Percentiles rank a stretch among this genome's conserved stretches.
These are phyloP conservation scores for Campoplex nolae DNA, from an alignment of 2,888 invertebrate genomes.

Conservation along the genomic window DNA sequence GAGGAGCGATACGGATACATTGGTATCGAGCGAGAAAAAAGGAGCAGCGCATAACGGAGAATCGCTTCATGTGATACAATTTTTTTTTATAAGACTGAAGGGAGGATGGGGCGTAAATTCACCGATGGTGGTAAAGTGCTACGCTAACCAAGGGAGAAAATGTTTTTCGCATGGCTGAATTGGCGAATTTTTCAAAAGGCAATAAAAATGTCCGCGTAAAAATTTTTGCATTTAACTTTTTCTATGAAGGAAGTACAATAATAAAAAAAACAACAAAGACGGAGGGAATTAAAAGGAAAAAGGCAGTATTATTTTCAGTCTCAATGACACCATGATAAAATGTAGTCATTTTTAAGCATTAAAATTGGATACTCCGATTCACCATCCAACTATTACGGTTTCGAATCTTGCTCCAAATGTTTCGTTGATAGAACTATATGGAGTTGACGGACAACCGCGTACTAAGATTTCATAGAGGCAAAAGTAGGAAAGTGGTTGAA, in stretches of 20 bases:
- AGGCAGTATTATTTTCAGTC: background rate
- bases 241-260: background rate
- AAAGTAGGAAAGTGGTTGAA: background rate
- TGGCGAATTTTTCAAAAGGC: slow-evolving; percentile 78
- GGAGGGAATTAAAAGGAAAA: background rate
- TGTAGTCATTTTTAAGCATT: background rate
- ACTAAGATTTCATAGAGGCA: slow-evolving; percentile 53
- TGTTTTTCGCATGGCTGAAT: slow-evolving; percentile 49
- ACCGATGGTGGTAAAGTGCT: slow-evolving; percentile 69
- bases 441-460: slow-evolving; percentile 67
- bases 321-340: background rate
- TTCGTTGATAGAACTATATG: slow-evolving; percentile 62
- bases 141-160: slow-evolving; percentile 51
- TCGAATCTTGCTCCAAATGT: slow-evolving; percentile 68
- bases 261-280: background rate
- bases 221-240: slow-evolving; percentile 32
- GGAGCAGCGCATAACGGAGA: slow-evolving; percentile 35
- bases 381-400: slow-evolving; percentile 19
- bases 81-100: slow-evolving; percentile 32
- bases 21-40: slow-evolving; percentile 28
- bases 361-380: too few relatives aligned
- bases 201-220: slow-evolving; percentile 67
- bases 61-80: slow-evolving; percentile 44
- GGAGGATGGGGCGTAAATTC: slow-evolving; percentile 71
- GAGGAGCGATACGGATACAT: slow-evolving; percentile 40